Evolutionary conservation across 2,888 invertebrate genomes (phyloP), one percentile per base, ranked within the genome.

Genomic region (Nephrotoma guestfalica): DNA sequence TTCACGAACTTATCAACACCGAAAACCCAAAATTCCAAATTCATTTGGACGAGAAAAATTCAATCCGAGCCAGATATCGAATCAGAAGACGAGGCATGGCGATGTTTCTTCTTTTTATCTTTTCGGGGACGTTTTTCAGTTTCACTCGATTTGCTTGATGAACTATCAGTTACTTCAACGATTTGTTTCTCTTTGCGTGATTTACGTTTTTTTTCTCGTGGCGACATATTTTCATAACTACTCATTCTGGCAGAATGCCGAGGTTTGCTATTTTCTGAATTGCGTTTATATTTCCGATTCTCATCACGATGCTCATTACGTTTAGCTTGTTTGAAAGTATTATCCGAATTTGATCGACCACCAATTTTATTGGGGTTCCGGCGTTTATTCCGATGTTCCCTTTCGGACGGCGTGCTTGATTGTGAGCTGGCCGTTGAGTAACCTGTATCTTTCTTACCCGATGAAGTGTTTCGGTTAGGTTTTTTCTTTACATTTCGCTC

Each of bases 371-470:
- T 71, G 2, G 30, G 11, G 88, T 92, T 92, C 86, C 90, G 90
- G 4, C 89, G 88, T 13, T 87, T 57, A 45, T 88, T 88, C 0
- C 87, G 88, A 87, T 90, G 90, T 40, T 90, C 89, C 30, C 89
- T 88, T n/a, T 89, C 84, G 41, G 90, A 90, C 86, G 90, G 90
- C 86, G 91, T 91, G 0, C 93, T 92, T 87, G 93, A 93, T 88
- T 94, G 93, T 0, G 94, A 94, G 90, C 94, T 94, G 86, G 93
- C 94, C 0, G 95, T 95, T 0, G 94, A 95, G 89, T 95, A 95
- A 11, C 94, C 95, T 0, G 94, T 94, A 89, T 95, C 95, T 90
- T 94, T 95, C 9, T 51, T 51, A n/a, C 41, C 41, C 6, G 40
- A 57, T 15, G 89, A 41, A 40, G 86, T 86, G 9, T 71, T 71